These are phyloP conservation scores for Melolontha melolontha DNA, from an alignment of 2,888 invertebrate genomes.

Conservation along the genomic window DNA sequence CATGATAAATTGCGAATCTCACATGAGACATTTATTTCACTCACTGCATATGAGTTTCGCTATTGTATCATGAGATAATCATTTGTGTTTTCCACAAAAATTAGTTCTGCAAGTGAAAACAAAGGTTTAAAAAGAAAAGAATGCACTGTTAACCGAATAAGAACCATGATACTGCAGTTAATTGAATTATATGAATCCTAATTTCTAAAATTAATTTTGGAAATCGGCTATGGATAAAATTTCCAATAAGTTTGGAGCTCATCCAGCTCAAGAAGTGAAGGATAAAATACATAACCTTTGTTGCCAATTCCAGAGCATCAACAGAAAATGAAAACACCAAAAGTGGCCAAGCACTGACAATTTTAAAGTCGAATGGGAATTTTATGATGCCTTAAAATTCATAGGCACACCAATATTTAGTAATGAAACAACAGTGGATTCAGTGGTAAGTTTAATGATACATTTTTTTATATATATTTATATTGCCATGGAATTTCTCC, in stretches of 20 bases:
- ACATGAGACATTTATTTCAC: too few species aligned
- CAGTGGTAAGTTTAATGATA: conserved; percentile 43
- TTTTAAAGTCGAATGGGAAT: conserved; percentile 46
- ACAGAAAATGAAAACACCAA: conserved; percentile 20
- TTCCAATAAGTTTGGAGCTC: conserved; percentile 28
- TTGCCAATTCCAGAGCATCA: conserved; percentile 44
- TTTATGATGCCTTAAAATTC: conserved; percentile 45
- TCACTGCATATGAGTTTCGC: too few species aligned
- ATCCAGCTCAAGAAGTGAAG: conserved; percentile 37
- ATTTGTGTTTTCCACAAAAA: too few species aligned
- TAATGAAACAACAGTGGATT: conserved; percentile 42
- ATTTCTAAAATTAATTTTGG: too few species aligned
- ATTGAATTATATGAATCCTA: too few species aligned
- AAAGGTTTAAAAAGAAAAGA: too few species aligned
- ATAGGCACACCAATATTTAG: conserved; percentile 39
- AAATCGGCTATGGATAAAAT: too few species aligned
- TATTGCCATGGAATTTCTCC: conserved; percentile 45
- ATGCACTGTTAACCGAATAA: too few species aligned
- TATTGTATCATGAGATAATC: too few species aligned
- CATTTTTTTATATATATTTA: conserved; percentile 40
- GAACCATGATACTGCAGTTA: too few species aligned
- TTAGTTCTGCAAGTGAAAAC: too few species aligned
- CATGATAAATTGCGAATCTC: too few species aligned
- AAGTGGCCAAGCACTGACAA: conserved; percentile 45
- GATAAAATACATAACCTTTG: conserved; percentile 44